Conservation (phyloP, 2,888 invertebrate genomes). For the Dione juno region DNA sequence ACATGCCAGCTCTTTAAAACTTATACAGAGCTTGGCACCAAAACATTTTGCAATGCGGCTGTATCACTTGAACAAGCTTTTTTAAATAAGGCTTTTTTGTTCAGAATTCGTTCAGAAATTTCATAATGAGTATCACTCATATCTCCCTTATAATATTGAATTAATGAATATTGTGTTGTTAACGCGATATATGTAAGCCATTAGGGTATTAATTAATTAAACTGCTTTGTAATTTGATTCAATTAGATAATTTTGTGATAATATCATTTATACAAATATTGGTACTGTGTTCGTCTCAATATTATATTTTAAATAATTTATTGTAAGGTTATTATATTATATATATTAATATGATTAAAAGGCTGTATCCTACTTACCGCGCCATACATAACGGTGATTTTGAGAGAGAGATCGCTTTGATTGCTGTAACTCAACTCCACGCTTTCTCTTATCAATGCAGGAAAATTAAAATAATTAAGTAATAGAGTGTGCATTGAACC, state of each 20-base stretch:
- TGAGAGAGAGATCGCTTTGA: too few species aligned
- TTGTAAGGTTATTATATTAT: too few species aligned
- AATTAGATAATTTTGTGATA: not conserved
- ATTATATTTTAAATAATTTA: too few species aligned
- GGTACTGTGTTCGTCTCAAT: too few species aligned
- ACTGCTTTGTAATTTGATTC: not conserved
- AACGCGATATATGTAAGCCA: not conserved
- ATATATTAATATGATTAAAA: too few species aligned
- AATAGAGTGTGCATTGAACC: too few species aligned
- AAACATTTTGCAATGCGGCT: constrained; percentile 4
- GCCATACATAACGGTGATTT: too few species aligned
- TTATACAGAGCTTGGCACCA: constrained; percentile 9
- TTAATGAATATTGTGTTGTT: not conserved
- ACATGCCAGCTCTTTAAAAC: constrained; percentile 13
- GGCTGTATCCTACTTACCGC: too few species aligned
- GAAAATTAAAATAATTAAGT: too few species aligned
- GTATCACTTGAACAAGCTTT: not conserved
- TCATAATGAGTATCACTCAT: not conserved
- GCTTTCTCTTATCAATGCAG: too few species aligned
- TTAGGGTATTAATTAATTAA: constrained; percentile 7
- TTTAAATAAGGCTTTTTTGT: not conserved
- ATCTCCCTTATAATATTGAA: not conserved
- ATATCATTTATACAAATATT: not conserved
- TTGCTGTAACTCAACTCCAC: too few species aligned
- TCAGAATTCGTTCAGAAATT: not conserved